A percentile compares a stretch with the other conserved stretches of the same genome.
Evolutionary conservation across 2,888 invertebrate genomes (phyloP).

Genomic region (Standfussiana lucernea): DNA sequence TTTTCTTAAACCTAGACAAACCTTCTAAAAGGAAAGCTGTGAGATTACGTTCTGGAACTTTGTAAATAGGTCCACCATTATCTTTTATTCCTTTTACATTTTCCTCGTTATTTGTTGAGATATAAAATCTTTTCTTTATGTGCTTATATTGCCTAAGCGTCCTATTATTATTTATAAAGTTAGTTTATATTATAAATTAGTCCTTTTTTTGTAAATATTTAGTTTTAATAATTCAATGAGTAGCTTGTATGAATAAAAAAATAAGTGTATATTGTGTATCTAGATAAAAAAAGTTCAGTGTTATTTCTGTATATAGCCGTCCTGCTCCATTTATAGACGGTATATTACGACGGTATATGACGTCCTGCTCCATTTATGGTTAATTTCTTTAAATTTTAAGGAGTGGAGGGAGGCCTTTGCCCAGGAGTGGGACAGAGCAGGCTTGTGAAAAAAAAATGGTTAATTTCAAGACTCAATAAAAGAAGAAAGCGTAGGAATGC

Average conservation of each 20-base stretch:
- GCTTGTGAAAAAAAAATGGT: no score
- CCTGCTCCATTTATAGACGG: not conserved
- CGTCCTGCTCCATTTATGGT: no score
- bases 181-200: not conserved
- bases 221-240: no score
- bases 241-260: not conserved
- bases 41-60: slow-evolving; percentile 16
- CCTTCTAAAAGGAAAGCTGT: slow-evolving; percentile 29
- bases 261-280: not conserved
- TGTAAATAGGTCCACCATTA: slow-evolving; percentile 10
- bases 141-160: not conserved
- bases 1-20: slow-evolving; percentile 21
- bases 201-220: no score
- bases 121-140: not conserved
- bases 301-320: not conserved
- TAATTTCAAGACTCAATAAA: slow-evolving; percentile 22
- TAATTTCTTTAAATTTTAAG: no score
- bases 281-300: not conserved
- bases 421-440: no score
- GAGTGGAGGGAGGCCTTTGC: no score
- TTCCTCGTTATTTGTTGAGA: slow-evolving; percentile 3
- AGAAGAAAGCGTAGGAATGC: slow-evolving; percentile 25
- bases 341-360: no score
- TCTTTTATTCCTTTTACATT: slow-evolving; percentile 27
- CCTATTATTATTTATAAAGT: not conserved